These are phyloP conservation scores for Anorthoa munda DNA, from an alignment of 2,888 invertebrate genomes.

Conservation along the genomic window DNA sequence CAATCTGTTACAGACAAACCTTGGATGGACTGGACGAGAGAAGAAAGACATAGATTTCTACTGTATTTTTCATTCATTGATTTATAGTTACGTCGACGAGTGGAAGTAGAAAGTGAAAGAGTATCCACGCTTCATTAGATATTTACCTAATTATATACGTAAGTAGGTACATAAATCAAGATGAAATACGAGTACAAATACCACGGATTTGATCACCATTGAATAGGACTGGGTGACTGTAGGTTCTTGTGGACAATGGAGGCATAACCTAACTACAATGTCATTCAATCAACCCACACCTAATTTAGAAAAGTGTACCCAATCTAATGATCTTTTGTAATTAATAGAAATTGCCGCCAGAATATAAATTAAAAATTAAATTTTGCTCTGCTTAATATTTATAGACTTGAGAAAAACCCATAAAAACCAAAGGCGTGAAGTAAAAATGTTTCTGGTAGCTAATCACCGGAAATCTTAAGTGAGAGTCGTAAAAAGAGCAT, in stretches of 20 bases:
- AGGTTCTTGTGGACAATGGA: not conserved
- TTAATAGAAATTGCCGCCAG: not conserved
- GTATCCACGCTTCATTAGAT: conserved; percentile 35
- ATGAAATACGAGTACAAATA: not conserved
- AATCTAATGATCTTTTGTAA: conserved; percentile 3
- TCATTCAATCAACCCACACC: not conserved
- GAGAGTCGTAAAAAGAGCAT: conserved; percentile 66
- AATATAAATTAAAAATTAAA: conserved; percentile 3
- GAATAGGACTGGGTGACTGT: not conserved
- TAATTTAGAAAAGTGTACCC: not conserved
- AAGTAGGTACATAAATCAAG: conserved; percentile 17
- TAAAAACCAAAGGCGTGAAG: conserved; percentile 58
- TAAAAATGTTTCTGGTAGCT: conserved; percentile 62
- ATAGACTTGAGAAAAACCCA: conserved; percentile 22
- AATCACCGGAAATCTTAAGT: conserved; percentile 69
- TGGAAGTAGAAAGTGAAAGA: conserved; percentile 26
- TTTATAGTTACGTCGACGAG: not conserved
- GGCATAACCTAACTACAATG: not conserved
- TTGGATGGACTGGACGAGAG: no score
- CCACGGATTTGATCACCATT: conserved; percentile 1
- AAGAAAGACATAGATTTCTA: no score
- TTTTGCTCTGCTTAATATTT: not conserved
- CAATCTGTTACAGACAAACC: no score
- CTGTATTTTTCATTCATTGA: not conserved
- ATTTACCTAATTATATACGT: conserved; percentile 3